A percentile compares a stretch with the other conserved stretches of the same genome.
These are phyloP conservation scores for Herpetotheres cachinnans DNA, from an alignment of 2,113 vertebrate species.

Conservation along the genomic window DNA sequence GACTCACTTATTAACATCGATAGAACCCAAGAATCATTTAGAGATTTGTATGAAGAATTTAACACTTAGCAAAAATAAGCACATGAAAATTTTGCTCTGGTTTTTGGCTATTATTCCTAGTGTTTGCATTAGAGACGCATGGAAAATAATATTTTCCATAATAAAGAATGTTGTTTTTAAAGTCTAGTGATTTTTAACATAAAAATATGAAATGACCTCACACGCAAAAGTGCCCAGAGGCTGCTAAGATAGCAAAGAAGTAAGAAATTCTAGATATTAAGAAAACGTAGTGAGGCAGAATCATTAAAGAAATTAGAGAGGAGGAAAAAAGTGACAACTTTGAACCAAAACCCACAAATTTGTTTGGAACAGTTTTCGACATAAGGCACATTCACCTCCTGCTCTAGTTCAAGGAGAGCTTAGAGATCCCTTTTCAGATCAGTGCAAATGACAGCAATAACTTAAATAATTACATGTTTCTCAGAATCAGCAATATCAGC, in stretches of 20 bases:
- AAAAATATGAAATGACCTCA: conserved; percentile 36
- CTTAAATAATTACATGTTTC: neutral
- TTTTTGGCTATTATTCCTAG: neutral
- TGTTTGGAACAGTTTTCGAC: neutral
- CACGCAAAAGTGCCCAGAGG: conserved; percentile 6
- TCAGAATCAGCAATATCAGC: neutral
- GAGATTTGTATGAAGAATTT: conserved; percentile 10
- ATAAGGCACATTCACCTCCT: neutral
- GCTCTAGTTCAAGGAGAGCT: neutral
- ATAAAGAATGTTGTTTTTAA: conserved; percentile 47
- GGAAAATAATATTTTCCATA: conserved; percentile 50
- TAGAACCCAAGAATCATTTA: neutral
- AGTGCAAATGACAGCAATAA: neutral
- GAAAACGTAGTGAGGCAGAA: neutral
- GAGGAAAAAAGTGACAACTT: neutral
- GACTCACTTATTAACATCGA: neutral
- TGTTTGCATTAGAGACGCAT: neutral
- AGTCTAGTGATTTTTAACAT: conserved; percentile 20
- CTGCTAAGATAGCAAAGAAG: conserved; percentile 41
- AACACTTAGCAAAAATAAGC: conserved; percentile 40
- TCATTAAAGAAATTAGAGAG: conserved; percentile 27
- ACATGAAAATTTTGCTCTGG: neutral
- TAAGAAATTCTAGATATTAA: conserved; percentile 35
- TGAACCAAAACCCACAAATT: neutral
- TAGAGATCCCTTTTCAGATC: neutral